phyloP scores from a whole-genome alignment of 30 jellyfish, hydroid and myxozoan genomes.

The Morbakka virulenta region DNA sequence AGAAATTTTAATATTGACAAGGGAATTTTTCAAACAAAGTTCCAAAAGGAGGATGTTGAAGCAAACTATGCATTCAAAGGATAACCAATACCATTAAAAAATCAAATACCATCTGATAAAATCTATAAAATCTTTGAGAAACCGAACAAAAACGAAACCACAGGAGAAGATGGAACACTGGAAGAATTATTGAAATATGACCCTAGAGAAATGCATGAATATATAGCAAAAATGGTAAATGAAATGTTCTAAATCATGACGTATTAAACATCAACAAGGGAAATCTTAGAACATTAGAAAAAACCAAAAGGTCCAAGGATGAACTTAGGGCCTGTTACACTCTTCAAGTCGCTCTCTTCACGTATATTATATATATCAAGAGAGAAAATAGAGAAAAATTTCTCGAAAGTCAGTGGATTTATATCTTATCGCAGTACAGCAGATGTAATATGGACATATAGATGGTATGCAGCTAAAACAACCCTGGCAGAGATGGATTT shows the following conservation, averaged over 20 bases:
- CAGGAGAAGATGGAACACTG: constrained; percentile 34
- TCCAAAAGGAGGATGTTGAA: constrained; percentile 35
- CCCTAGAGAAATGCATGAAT: not conserved
- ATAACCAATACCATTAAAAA: constrained; percentile 16
- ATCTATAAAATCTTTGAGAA: constrained; percentile 7
- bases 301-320: constrained; percentile 29
- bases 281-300: constrained; percentile 2
- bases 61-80: constrained; percentile 9
- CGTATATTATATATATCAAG: no score
- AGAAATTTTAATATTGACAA: not conserved
- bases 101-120: no score
- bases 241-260: not conserved
- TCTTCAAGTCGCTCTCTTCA: not conserved
- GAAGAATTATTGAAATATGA: constrained; percentile 2
- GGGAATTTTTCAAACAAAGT: constrained; percentile 18
- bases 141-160: constrained; percentile 21
- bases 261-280: constrained; percentile 12
- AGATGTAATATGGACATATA: constrained; percentile 47
- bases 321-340: constrained; percentile 30
- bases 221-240: constrained; percentile 2
- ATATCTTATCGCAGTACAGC: constrained; percentile 13
- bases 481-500: constrained; percentile 15
- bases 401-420: constrained; percentile 12
- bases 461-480: constrained; percentile 40
- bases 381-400: not conserved